These are phyloP conservation scores for Cygnus atratus DNA, from an alignment of 2,113 vertebrate species.

Conservation along the genomic window DNA sequence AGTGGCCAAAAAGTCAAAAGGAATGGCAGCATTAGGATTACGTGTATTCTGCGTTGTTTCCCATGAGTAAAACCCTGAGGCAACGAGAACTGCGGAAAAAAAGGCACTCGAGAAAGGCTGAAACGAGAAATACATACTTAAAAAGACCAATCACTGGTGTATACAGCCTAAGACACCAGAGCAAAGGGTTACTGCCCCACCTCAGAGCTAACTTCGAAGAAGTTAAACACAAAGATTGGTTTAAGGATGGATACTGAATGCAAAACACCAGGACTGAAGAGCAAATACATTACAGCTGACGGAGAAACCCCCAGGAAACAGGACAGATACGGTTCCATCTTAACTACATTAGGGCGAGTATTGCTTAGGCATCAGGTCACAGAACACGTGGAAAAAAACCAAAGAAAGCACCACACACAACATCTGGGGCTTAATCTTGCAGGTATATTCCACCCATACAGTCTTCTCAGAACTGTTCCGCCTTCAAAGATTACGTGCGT, in stretches of 20 bases:
- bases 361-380: not conserved
- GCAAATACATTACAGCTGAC: not conserved
- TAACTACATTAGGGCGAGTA: not conserved
- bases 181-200: not conserved
- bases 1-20: not conserved
- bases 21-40: not conserved
- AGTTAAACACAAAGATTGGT: not conserved
- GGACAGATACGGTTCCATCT: accelerated
- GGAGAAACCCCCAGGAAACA: not conserved
- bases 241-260: not conserved
- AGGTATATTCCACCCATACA: not conserved
- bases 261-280: accelerated
- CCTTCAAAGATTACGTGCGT: accelerated
- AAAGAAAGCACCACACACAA: not conserved
- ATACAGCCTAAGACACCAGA: accelerated
- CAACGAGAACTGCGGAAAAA: not conserved
- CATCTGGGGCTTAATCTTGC: not conserved
- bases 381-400: not conserved
- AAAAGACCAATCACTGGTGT: not conserved
- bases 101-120: not conserved
- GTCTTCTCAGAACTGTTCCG: not conserved
- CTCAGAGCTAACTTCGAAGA: not conserved
- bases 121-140: not conserved
- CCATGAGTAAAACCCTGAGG: not conserved
- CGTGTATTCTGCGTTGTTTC: not conserved